Conservation (phyloP, 2,113 vertebrate species). For the Lasiurus borealis region DNA sequence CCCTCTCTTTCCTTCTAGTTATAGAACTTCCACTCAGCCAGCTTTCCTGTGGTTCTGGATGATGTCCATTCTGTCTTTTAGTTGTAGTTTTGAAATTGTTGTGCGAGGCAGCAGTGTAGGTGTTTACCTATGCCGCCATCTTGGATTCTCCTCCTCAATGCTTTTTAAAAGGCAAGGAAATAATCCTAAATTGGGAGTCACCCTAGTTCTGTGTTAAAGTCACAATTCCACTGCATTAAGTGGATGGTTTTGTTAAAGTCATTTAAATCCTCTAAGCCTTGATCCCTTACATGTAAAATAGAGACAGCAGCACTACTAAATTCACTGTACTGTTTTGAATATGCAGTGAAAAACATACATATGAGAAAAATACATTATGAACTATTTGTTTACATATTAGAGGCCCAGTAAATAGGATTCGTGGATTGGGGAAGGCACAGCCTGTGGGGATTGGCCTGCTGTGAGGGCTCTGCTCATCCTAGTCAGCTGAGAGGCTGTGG, state of each 20-base stretch:
- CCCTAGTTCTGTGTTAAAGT: neutral
- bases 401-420: too few relatives aligned
- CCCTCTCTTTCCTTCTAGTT: too few relatives aligned
- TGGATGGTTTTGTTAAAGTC: neutral
- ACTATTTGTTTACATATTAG: neutral
- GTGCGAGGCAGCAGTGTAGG: too few relatives aligned
- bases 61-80: too few relatives aligned
- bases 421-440: too few relatives aligned
- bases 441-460: too few relatives aligned
- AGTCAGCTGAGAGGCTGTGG: too few relatives aligned
- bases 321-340: neutral
- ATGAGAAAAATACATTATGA: slow-evolving; percentile 42
- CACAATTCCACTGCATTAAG: neutral
- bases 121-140: too few relatives aligned
- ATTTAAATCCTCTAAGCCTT: neutral
- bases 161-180: neutral
- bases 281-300: neutral
- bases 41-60: too few relatives aligned
- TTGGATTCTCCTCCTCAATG: neutral
- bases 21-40: too few relatives aligned
- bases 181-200: neutral
- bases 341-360: slow-evolving; percentile 32
- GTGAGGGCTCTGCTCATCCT: too few relatives aligned
- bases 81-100: too few relatives aligned
- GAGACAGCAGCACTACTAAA: slow-evolving; percentile 3